phyloP scores from a whole-genome alignment of 2,113 vertebrate genomes.

The Sceloporus tristichus region DNA sequence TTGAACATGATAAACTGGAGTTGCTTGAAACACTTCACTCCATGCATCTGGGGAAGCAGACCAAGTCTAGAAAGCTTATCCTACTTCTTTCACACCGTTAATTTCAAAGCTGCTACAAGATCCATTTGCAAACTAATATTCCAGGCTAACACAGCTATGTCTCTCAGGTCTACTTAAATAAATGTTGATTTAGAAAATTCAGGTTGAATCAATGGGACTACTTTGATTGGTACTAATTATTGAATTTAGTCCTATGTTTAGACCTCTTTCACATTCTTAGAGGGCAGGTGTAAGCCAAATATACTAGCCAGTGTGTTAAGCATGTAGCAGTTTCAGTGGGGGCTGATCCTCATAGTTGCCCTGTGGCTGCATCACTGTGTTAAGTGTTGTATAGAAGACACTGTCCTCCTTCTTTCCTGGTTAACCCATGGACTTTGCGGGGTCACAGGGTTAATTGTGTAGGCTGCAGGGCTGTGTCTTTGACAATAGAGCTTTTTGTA shows the following conservation, averaged over 20 bases:
- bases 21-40: neutral
- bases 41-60: no score
- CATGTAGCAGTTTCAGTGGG: conserved; percentile 5
- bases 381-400: conserved; percentile 21
- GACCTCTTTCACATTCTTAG: conserved; percentile 31
- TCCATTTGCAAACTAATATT: no score
- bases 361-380: conserved; percentile 21
- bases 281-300: conserved; percentile 36
- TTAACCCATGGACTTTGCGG: conserved; percentile 15
- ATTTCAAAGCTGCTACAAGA: no score
- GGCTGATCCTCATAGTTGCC: neutral
- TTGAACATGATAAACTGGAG: neutral
- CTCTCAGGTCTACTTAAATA: no score
- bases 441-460: conserved; percentile 20
- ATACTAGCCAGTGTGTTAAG: conserved; percentile 17
- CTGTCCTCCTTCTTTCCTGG: conserved; percentile 4
- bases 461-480: conserved; percentile 1
- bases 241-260: conserved; percentile 23
- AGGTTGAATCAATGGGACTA: no score
- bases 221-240: no score
- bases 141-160: no score
- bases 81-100: no score
- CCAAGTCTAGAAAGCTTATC: no score
- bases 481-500: conserved; percentile 24
- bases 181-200: no score